These are phyloP conservation scores for Drosophila lowei DNA, from an alignment of 1,140 invertebrate genomes.

Conservation along the genomic window DNA sequence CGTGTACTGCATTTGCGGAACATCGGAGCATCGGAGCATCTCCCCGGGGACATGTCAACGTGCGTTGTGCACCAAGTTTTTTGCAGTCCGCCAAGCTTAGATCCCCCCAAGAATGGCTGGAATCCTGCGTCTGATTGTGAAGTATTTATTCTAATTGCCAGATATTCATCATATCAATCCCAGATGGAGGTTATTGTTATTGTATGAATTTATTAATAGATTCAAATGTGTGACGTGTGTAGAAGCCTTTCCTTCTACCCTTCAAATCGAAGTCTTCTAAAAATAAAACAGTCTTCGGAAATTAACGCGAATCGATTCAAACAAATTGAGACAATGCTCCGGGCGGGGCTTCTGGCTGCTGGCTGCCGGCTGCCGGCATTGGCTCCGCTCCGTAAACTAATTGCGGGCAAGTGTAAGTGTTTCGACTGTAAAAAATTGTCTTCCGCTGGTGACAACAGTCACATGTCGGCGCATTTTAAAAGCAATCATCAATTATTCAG, in stretches of 20 bases:
- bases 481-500: slow-evolving; percentile 81
- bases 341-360: background rate
- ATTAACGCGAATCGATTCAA: slow-evolving; percentile 79
- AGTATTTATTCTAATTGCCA: no score
- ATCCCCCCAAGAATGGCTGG: slow-evolving; percentile 16
- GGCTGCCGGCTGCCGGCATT: slow-evolving; percentile 21
- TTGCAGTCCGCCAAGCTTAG: slow-evolving; percentile 7
- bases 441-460: slow-evolving; percentile 65
- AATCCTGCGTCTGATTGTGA: slow-evolving; percentile 23
- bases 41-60: slow-evolving; percentile 37
- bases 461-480: slow-evolving; percentile 74
- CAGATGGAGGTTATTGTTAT: no score
- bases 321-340: slow-evolving; percentile 67
- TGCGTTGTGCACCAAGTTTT: slow-evolving; percentile 26
- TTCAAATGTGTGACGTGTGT: no score
- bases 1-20: slow-evolving; percentile 48
- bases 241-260: no score
- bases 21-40: slow-evolving; percentile 25
- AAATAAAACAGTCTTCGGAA: slow-evolving; percentile 44
- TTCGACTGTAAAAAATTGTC: slow-evolving; percentile 64
- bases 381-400: slow-evolving; percentile 68
- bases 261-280: background rate
- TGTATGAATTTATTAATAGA: no score
- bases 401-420: slow-evolving; percentile 79
- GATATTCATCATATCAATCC: no score